Evolutionary conservation across 1,140 invertebrate genomes (phyloP).

Genomic region (Trichogramma pretiosum): DNA sequence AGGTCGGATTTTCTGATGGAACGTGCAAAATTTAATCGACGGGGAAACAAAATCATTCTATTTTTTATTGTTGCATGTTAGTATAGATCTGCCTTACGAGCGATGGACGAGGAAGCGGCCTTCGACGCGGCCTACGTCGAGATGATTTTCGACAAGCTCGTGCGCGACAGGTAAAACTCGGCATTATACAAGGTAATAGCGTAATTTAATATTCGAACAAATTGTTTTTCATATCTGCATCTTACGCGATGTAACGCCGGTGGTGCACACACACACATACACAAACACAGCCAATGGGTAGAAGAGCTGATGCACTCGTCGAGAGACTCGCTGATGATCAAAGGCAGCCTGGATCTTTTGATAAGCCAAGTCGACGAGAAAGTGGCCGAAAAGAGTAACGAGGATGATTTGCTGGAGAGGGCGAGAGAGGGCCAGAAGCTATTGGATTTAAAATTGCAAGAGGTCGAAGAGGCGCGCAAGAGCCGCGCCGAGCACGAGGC

Average conservation of each 20-base stretch:
- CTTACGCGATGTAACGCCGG: no score
- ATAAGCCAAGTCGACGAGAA: constrained; percentile 23
- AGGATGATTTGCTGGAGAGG: constrained; percentile 1
- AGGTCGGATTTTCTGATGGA: no score
- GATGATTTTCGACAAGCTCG: constrained; percentile 25
- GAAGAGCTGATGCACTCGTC: constrained; percentile 27
- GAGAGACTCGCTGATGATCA: constrained; percentile 24
- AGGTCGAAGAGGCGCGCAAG: background rate
- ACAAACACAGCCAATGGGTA: constrained; percentile 26
- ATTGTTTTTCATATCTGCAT: no score
- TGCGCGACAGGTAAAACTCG: constrained; percentile 35
- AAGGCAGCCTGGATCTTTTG: constrained; percentile 27
- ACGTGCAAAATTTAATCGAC: no score
- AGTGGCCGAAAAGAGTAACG: background rate
- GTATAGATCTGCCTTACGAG: background rate
- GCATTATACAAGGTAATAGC: no score
- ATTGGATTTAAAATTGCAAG: background rate
- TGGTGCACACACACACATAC: no score
- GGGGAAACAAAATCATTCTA: no score
- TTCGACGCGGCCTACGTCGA: constrained; percentile 13
- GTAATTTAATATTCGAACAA: no score
- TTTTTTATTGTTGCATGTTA: background rate
- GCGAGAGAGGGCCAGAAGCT: background rate
- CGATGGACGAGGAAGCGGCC: background rate
- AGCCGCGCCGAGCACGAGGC: background rate